Base-by-base conservation (phyloP, 2,888 invertebrate genomes). In the Clistopyga incitator region DNA sequence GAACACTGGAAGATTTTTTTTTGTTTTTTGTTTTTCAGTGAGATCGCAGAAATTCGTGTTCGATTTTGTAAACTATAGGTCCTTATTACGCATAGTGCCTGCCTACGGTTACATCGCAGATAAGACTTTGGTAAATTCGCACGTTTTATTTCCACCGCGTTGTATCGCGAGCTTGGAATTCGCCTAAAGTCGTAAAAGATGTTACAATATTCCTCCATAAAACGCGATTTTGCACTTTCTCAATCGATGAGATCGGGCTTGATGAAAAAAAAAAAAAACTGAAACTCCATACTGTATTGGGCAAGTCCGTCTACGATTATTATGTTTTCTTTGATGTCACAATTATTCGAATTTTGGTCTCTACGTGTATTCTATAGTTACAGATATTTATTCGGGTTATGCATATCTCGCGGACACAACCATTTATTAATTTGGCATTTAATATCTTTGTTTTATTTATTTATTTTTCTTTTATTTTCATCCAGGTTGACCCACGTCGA, bases 361-460 rank as follows among this genome's bases (percentile, higher is more conserved):
- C 42, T 72, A 56, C 52, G n/a, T 65, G 15, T 45, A 64, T 38
- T 77, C 71, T 80, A 81, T 56, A 74, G 56, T 23, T 79, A 83
- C 42, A 47, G 72, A 78, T 75, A 81, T 75, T 84, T 74, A 78
- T 81, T 78, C 71, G 71, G 61, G 42, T 68, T 61, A 80, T 76
- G 56, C 83, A 84, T 70, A 72, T 56, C 72, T 64, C 76, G 67
- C 78, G 75, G 70, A 71, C 81, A 78, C 84, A 81, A 84, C 70
- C 81, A 65, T 81, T 42, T 75, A 81, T 84, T 84, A 54, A 84
- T 84, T 84, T 84, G 84, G 82, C 85, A 82, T 83, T 54, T 42
- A n/a, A n/a, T n/a, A 76, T 82, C 29, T 67, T 23, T 65, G 4
- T 78, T 47, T 56, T 70, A 65, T 54, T 50, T 34, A 52, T 52